Evolutionary conservation across 2,113 vertebrate species (phyloP), one percentile per base, ranked within the genome.

Genomic region (Psophia crepitans): DNA sequence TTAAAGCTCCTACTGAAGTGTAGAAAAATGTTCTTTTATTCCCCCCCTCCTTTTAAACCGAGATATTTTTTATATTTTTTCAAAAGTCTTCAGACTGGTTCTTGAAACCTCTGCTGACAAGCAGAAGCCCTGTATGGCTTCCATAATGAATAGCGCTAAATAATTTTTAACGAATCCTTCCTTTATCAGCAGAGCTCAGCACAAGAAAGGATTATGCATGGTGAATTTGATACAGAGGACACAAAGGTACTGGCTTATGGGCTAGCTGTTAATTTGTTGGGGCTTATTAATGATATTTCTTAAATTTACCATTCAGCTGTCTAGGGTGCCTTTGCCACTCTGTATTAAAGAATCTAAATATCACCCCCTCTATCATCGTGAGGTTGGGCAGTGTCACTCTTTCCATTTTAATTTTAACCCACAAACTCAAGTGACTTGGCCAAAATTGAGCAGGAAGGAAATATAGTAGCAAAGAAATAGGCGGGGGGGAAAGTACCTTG

Each of bases 181-280:
- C 75, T 97, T 97, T 97, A 97, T 97, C 96, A 97, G 89, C 66
- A 97, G 71, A 82, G 85, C 61, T 98, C 93, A 96, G 95, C 81
- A 88, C 35, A 89, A 90, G 53, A 84, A 89, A 95, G 76, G 64
- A 94, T 91, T 84, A 94, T 95, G 74, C 78, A 87, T 2, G 12
- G 79, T 92, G 79, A 96, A 93, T 97, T 97, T 93, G 89, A 90
- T 96, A 89, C 18, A 63, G 77, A 95, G 57, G 69, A 97, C 32
- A 73, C n/a, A 94, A 94, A 92, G 69, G 54, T 93, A 80, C 82
- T 81, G 89, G 46, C 43, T 95, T 96, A 94, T 87, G 93, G 63
- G 57, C 73, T 91, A 91, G 58, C 12, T 89, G 80, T 58, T 97
- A 92, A 91, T 90, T 94, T 91, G 35, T 76, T 75, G 75, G 73